A percentile compares a stretch with the other conserved stretches of the same genome.
phyloP scores from a whole-genome alignment of 1,140 invertebrate genomes.

The Listronotus oregonensis region DNA sequence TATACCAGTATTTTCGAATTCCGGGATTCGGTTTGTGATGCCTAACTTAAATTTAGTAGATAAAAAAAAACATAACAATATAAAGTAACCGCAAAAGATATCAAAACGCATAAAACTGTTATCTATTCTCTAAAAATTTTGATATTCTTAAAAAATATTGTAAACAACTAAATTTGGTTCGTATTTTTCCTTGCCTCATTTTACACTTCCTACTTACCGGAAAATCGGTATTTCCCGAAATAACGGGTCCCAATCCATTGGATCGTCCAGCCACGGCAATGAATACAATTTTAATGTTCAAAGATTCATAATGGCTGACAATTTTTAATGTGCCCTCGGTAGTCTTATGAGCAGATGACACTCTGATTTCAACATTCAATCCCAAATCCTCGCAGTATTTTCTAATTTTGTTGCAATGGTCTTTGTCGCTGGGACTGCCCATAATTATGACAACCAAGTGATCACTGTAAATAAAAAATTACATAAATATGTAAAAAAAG shows the following conservation, averaged over 20 bases:
- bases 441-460: conserved; percentile 86
- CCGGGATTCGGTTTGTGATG: too few relatives aligned
- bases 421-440: conserved; percentile 88
- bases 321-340: conserved; percentile 86
- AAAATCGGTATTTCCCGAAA: conserved; percentile 87
- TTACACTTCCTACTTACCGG: conserved; percentile 70
- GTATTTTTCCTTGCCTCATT: too few relatives aligned
- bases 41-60: too few relatives aligned
- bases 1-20: too few relatives aligned
- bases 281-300: conserved; percentile 72
- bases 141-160: too few relatives aligned
- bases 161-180: too few relatives aligned
- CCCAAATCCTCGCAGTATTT: conserved; percentile 71
- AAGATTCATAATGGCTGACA: conserved; percentile 58
- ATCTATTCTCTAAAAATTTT: too few relatives aligned
- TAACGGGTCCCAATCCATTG: conserved; percentile 94
- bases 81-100: too few relatives aligned
- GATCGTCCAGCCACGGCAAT: conserved; percentile 95
- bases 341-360: conserved; percentile 93
- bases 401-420: conserved; percentile 82
- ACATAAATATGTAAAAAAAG: too few relatives aligned
- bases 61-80: too few relatives aligned
- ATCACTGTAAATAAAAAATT: conserved; percentile 49
- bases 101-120: too few relatives aligned
- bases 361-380: conserved; percentile 75